Base-by-base conservation (phyloP, 1,140 invertebrate species). In the Grapholita molesta region DNA sequence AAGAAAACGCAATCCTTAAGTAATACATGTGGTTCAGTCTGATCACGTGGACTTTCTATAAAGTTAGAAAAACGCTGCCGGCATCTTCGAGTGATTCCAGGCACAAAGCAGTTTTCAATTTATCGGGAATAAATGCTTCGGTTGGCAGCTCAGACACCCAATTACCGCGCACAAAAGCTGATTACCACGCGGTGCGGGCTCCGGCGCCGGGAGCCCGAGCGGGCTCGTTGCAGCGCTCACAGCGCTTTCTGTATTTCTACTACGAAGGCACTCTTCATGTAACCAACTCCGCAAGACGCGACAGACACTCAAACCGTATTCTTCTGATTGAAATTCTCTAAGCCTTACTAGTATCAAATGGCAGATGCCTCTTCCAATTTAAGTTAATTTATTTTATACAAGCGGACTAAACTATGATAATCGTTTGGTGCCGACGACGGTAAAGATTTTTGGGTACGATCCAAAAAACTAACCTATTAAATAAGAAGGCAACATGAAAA, bases 121-220 rank as follows among this genome's bases (percentile, higher is more conserved):
- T 90, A 90, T 89, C 81, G 80, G 78, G 83, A 88, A 90, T 91
- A 91, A 91, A 91, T 90, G 89, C 85, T 83, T 81, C 82, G 86
- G 86, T 85, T 90, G 86, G 84, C 84, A 90, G 86, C 87, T 91
- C 86, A 90, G 88, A 89, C 88, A 90, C 89, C 88, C 88, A 91
- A 91, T 90, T 90, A 91, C 85, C 77, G 83, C 74, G 78, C 85
- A 91, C 85, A 90, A 90, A 91, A 90, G 89, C 87, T 91, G 89
- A 91, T 90, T 90, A 91, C 82, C 78, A 82, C 83, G 83, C 79
- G 83, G 85, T 84, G 84, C 79, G 82, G 78, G 82, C 80, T 71
- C 70, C 73, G 70, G 66, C 38, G 68, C 72, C 32, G 30, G 67
- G 66, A 66, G 53, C 73, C 52, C 64, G 67, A 71, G 71, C 70